Conservation (phyloP, 2,113 vertebrate genomes). For the Panthera uncia region DNA sequence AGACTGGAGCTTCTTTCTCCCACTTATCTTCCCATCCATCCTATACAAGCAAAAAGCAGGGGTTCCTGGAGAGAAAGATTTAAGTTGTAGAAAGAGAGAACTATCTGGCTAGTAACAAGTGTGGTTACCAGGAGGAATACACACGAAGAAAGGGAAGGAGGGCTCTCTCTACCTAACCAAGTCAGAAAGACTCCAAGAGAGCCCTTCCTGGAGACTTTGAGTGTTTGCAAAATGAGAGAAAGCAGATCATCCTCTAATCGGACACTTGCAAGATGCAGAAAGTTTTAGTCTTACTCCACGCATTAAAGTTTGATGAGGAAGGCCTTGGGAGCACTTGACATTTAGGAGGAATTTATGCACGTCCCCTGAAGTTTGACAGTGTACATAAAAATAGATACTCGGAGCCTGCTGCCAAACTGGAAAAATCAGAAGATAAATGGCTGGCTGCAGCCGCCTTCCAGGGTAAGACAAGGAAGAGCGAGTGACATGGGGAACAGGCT, state of each 20-base stretch:
- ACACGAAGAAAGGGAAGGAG: not conserved
- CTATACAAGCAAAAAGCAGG: not conserved
- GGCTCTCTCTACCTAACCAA: not conserved
- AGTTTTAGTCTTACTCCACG: not conserved
- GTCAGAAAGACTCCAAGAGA: not conserved
- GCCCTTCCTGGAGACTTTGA: not conserved
- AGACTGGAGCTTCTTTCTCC: not conserved
- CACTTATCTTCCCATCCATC: not conserved
- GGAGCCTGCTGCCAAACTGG: conserved; percentile 33
- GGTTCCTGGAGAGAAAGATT: not conserved
- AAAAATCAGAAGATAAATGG: conserved; percentile 33
- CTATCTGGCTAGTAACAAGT: not conserved
- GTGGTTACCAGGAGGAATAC: not conserved
- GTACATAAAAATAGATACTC: conserved; percentile 62
- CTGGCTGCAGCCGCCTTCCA: not conserved
- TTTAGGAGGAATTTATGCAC: conserved; percentile 61
- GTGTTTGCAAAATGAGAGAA: not conserved
- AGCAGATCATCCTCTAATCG: not conserved
- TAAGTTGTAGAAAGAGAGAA: not conserved
- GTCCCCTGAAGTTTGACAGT: conserved; percentile 54
- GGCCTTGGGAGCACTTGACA: conserved; percentile 62
- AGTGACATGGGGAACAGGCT: not conserved
- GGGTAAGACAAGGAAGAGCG: not conserved
- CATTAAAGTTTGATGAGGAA: conserved; percentile 35
- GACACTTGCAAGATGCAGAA: not conserved